Conservation (phyloP, 2,797 vertebrate genomes). For the Lemur catta region DNA sequence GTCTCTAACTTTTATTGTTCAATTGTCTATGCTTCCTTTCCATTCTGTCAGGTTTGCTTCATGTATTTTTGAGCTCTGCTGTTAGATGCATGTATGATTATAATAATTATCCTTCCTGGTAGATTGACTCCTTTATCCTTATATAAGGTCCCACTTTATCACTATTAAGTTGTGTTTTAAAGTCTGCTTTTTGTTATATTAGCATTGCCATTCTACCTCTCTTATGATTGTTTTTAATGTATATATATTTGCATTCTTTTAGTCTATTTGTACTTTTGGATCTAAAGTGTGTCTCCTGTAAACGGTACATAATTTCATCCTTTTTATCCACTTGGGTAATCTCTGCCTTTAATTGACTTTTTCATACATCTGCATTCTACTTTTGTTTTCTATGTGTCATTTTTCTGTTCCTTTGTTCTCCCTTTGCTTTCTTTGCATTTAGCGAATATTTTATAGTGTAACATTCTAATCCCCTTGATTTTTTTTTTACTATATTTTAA, state of each 20-base stretch:
- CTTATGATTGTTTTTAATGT: background rate
- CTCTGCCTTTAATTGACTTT: background rate
- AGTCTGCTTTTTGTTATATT: background rate
- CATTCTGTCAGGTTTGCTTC: background rate
- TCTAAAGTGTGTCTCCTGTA: background rate
- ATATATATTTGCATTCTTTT: background rate
- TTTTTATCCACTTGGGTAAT: background rate
- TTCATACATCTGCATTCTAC: background rate
- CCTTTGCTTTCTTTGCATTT: background rate
- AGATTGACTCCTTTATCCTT: background rate
- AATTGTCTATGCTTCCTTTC: background rate
- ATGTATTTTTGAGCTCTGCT: background rate
- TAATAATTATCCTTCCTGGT: background rate
- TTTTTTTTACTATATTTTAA: background rate
- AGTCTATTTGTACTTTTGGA: background rate
- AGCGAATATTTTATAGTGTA: background rate
- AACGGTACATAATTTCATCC: background rate
- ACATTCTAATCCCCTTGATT: background rate
- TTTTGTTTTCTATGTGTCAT: background rate
- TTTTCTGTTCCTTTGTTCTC: background rate
- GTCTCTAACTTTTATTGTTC: background rate
- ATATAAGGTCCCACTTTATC: background rate
- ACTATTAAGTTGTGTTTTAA: background rate
- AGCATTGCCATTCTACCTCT: background rate
- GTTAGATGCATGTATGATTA: background rate